Evolutionary conservation across 2,113 vertebrate genomes (phyloP), one percentile per base, ranked within the genome.

Genomic region (Campylomormyrus tamandua): DNA sequence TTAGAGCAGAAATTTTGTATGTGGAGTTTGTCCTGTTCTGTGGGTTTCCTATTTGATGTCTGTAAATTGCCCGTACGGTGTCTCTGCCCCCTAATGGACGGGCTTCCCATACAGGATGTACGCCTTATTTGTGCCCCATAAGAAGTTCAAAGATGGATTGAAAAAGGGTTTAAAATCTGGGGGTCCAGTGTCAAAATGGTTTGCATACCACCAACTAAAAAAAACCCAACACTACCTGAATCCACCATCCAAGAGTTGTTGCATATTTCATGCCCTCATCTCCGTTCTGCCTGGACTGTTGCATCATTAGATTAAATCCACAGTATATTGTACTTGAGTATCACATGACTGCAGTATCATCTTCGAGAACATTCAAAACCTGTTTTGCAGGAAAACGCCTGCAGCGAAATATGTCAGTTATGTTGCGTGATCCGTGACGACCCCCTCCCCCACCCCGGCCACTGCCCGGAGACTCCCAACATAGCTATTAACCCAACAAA

Each of bases 321-420:
- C 27, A 19, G n/a, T 56, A 31, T 17, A 58, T 9, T 56, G 27
- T 24, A 53, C 17, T 11, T 4, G 10, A 10, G 15, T n/a, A 35
- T 89, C 74, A 89, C 39, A 56, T 83, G 88, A 83, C 88, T 21
- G 39, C 1, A 2, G 45, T 50, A 83, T 50, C 17, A 56, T 83
- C 48, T 53, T 21, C 0, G 31, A 24, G 15, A 83, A 83, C 48
- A 24, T 45, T 83, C 8, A 56, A 83, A 83, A 89, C 70, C 88
- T 42, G 88, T 89, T 56, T 83, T 50, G 31, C 88, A 24, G 74
- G 88, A 53, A 80, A 83, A 80, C 27, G 46, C 88, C 58, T 19
- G 17, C 19, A 24, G 70, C 48, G 1, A 89, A 53, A 83, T 31
- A 48, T 83, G 74, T 45, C 70, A 83, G 70, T 70, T 53, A 89